Evolutionary conservation across 2,888 invertebrate species (phyloP), one percentile per base, ranked within the genome.

Genomic region (Eucera pruinosa): DNA sequence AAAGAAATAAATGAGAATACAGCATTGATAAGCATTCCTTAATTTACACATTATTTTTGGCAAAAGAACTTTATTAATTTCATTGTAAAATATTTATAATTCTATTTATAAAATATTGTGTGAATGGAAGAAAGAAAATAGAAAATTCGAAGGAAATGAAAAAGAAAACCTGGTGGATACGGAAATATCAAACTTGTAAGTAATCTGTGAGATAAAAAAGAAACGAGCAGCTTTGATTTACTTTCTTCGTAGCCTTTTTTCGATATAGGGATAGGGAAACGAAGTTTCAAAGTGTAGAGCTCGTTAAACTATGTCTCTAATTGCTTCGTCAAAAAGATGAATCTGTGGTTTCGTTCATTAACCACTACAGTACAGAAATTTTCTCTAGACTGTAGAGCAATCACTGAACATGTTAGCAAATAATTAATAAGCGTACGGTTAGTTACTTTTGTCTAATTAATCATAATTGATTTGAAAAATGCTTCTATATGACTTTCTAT

Each of bases 241-340:
- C 47, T 48, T 23, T 48, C 47, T n/a, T 18, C 15, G n/a, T 23
- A n/a, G n/a, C n/a, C 20, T 43, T 13, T 45, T 13, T 15, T 4
- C 36, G n/a, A 23, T 7, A 20, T 2, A 27, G 5, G 5, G 20
- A 20, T 5, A n/a, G 25, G 20, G 36, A 48, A 48, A 39, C 15
- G 36, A 30, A 20, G 64, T 36, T 64, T 41, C 50, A 27, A 64
- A 52, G 64, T 36, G 41, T 64, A 39, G 30, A 60, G 11, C 48
- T 60, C 60, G 48, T 48, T 60, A 60, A 47, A 60, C 48, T 20
- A 36, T 36, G 27, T n/a, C 39, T 27, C 39, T 60, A 48, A 67
- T 67, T 67, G 39, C 5, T 67, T 39, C 36, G 15, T 33, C 11
- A 20, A 33, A 43, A 18, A 20, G n/a, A 20, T 27, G 39, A 30